Percentiles rank a stretch among this genome's conserved stretches.
Evolutionary conservation across 2,888 invertebrate genomes (phyloP).

Genomic region (Corbicula japonica): DNA sequence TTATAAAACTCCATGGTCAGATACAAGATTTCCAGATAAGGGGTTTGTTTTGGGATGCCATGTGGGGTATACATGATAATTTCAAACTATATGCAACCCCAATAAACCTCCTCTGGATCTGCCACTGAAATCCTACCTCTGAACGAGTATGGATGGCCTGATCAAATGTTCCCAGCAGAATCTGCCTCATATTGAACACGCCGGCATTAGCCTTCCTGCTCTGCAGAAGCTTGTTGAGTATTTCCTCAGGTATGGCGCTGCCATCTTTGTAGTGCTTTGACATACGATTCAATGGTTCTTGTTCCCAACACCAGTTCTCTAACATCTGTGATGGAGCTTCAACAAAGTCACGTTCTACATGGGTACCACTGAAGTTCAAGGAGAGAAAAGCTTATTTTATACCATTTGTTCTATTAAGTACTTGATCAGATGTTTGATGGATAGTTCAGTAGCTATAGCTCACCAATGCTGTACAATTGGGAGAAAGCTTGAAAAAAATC

Average conservation of each 20-base stretch:
- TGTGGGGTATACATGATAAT: too few species aligned
- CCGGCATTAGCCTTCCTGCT: conserved; percentile 87
- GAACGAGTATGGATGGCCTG: conserved; percentile 86
- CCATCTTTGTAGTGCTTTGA: conserved; percentile 87
- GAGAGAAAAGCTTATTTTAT: too few species aligned
- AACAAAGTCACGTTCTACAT: conserved; percentile 88
- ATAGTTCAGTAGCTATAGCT: too few species aligned
- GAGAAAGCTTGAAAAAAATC: too few species aligned
- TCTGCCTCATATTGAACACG: conserved; percentile 87
- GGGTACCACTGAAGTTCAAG: conserved; percentile 86
- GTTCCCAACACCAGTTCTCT: conserved; percentile 88
- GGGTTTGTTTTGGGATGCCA: too few species aligned
- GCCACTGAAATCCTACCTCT: conserved; percentile 66
- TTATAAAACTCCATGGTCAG: too few species aligned
- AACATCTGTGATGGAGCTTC: conserved; percentile 88
- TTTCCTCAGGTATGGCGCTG: conserved; percentile 85
- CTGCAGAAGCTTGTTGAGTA: conserved; percentile 86
- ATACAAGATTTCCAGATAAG: too few species aligned
- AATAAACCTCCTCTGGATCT: too few species aligned
- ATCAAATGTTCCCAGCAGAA: conserved; percentile 87
- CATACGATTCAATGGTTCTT: conserved; percentile 87
- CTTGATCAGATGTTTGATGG: too few species aligned
- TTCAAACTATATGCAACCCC: too few species aligned
- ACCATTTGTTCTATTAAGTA: too few species aligned
- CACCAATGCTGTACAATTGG: too few species aligned